A percentile compares a stretch with the other conserved stretches of the same genome.
Conservation (phyloP, 2,797 vertebrate genomes). For the Lepilemur septentrionalis region DNA sequence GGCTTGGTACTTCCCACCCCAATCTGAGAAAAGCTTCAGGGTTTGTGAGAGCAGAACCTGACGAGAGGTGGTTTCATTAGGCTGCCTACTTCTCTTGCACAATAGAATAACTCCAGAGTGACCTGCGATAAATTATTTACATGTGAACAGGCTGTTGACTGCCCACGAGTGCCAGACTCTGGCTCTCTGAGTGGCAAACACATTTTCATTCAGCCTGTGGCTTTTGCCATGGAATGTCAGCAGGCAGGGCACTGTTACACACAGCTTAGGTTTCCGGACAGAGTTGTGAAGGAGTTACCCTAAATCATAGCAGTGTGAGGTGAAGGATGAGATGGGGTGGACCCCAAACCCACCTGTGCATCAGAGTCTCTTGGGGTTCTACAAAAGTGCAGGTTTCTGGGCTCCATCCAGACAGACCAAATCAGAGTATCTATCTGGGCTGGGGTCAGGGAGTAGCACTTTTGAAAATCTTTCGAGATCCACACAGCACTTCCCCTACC, state of each 20-base stretch:
- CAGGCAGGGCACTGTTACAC: background rate
- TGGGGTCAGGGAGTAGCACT: background rate
- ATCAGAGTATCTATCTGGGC: background rate
- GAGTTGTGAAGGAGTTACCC: background rate
- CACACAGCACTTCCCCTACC: background rate
- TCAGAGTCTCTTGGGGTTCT: background rate
- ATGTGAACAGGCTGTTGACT: background rate
- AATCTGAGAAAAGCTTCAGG: background rate
- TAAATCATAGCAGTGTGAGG: background rate
- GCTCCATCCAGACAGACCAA: background rate
- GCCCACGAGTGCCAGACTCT: background rate
- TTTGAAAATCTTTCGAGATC: background rate
- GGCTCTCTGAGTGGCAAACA: constrained; percentile 31
- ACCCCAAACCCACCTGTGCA: background rate
- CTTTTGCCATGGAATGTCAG: background rate
- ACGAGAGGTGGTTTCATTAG: background rate
- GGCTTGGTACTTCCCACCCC: background rate
- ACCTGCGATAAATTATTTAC: constrained; percentile 66
- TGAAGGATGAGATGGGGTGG: background rate
- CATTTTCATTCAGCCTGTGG: background rate
- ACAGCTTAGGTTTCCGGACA: background rate
- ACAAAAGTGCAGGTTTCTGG: background rate
- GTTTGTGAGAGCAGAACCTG: constrained; percentile 40
- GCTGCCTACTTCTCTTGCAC: constrained; percentile 33
- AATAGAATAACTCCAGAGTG: constrained; percentile 11